These are phyloP conservation scores for Callyntrura sp. DNA, from an alignment of 2,888 invertebrate species.

Conservation along the genomic window DNA sequence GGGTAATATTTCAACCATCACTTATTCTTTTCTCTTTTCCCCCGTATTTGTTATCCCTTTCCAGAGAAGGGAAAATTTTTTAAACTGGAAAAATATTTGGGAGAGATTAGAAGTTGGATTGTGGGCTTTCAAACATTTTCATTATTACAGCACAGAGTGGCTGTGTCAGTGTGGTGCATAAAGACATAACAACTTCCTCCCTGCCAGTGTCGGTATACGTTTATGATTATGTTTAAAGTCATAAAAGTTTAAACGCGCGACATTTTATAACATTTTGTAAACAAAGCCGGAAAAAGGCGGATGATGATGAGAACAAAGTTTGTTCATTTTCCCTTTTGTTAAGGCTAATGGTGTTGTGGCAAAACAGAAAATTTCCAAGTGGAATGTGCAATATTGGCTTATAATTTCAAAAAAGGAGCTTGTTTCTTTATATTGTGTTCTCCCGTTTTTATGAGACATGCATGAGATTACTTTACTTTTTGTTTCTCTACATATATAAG, in stretches of 20 bases:
- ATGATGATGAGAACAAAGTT: neutral
- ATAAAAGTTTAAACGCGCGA: neutral
- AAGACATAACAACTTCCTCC: neutral
- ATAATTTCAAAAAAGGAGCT: neutral
- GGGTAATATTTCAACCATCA: slow-evolving; percentile 4
- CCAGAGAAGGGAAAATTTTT: neutral
- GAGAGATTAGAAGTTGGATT: neutral
- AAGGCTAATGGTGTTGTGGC: neutral
- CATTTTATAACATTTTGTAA: neutral
- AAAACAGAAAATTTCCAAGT: neutral
- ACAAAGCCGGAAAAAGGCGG: neutral
- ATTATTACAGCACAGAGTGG: neutral
- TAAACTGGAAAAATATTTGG: neutral
- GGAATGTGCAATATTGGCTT: neutral
- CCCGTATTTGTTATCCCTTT: slow-evolving; percentile 5
- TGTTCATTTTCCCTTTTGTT: neutral
- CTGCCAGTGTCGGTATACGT: no score
- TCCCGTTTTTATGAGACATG: neutral
- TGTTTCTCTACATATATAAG: neutral
- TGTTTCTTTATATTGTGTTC: neutral
- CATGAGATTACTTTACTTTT: neutral
- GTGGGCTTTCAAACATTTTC: neutral
- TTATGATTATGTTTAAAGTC: no score
- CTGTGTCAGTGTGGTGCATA: neutral
- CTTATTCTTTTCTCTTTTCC: neutral